These are phyloP conservation scores for Callosobruchus maculatus DNA, from an alignment of 2,888 invertebrate genomes.

Conservation along the genomic window DNA sequence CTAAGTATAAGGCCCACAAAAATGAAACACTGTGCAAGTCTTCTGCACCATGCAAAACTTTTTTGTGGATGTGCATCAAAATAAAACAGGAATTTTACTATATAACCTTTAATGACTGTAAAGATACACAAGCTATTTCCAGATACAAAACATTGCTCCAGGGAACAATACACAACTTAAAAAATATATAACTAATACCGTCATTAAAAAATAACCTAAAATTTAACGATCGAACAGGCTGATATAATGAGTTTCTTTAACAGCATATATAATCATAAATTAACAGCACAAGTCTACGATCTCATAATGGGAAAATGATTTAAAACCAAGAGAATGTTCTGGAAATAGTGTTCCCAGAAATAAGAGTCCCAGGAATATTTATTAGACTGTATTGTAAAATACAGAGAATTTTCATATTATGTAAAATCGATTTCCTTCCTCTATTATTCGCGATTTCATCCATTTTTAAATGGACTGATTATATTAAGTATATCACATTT, in stretches of 20 bases:
- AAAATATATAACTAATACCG: slow-evolving; percentile 7
- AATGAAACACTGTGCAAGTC: too few species aligned
- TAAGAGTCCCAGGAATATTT: background rate
- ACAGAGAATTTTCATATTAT: background rate
- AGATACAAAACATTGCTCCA: slow-evolving; percentile 24
- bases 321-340: background rate
- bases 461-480: background rate
- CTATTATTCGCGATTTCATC: background rate
- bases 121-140: slow-evolving; percentile 28
- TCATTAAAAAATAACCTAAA: slow-evolving; percentile 11
- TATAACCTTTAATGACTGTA: slow-evolving; percentile 19
- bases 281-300: slow-evolving; percentile 9
- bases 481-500: background rate
- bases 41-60: too few species aligned
- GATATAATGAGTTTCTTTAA: slow-evolving; percentile 1
- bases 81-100: background rate
- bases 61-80: background rate
- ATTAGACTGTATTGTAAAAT: background rate
- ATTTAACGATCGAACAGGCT: slow-evolving; percentile 9
- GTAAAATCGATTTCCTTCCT: background rate
- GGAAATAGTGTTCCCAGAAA: background rate
- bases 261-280: slow-evolving; percentile 6
- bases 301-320: background rate
- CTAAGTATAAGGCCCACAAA: too few species aligned
- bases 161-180: slow-evolving; percentile 10